phyloP scores from a whole-genome alignment of 23 tunicate species.

The Styela plicata region DNA sequence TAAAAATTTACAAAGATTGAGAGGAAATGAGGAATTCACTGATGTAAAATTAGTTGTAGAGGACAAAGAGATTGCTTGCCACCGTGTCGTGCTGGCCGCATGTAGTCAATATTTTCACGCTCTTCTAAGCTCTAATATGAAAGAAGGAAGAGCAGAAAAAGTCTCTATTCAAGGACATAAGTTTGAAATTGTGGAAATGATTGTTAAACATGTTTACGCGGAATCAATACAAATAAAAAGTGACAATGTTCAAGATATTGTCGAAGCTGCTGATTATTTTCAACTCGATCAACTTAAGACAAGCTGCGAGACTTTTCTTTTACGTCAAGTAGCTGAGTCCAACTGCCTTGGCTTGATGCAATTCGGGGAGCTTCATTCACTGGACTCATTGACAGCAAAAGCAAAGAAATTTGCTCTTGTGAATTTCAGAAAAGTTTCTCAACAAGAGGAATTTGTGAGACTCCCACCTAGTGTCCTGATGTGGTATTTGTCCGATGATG shows the following conservation, averaged over 20 bases:
- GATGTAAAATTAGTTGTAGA: slow-evolving; percentile 71
- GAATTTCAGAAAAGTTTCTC: slow-evolving; percentile 65
- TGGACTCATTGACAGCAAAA: slow-evolving; percentile 43
- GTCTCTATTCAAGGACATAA: slow-evolving; percentile 69
- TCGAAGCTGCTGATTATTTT: slow-evolving; percentile 90
- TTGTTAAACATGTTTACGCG: slow-evolving; percentile 80
- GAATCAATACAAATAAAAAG: slow-evolving; percentile 50
- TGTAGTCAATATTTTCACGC: slow-evolving; percentile 82
- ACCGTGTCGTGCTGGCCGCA: slow-evolving; percentile 78
- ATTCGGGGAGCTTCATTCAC: slow-evolving; percentile 76
- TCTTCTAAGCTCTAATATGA: slow-evolving; percentile 65
- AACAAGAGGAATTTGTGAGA: slow-evolving; percentile 74
- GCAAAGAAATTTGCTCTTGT: slow-evolving; percentile 58
- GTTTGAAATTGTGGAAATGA: slow-evolving; percentile 54
- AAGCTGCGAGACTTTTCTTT: slow-evolving; percentile 66
- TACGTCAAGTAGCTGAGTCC: slow-evolving; percentile 58
- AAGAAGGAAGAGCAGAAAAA: slow-evolving; percentile 65
- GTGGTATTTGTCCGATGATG: slow-evolving; percentile 59
- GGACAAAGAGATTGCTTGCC: slow-evolving; percentile 70
- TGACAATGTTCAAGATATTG: slow-evolving; percentile 80
- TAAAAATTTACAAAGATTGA: slow-evolving; percentile 11
- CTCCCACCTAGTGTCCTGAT: slow-evolving; percentile 42
- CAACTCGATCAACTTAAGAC: slow-evolving; percentile 65
- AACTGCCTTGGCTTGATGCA: slow-evolving; percentile 79
- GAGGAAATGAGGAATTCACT: slow-evolving; percentile 62